These are phyloP conservation scores for Delichon dasypus DNA, from an alignment of 2,797 vertebrate species.

Conservation along the genomic window DNA sequence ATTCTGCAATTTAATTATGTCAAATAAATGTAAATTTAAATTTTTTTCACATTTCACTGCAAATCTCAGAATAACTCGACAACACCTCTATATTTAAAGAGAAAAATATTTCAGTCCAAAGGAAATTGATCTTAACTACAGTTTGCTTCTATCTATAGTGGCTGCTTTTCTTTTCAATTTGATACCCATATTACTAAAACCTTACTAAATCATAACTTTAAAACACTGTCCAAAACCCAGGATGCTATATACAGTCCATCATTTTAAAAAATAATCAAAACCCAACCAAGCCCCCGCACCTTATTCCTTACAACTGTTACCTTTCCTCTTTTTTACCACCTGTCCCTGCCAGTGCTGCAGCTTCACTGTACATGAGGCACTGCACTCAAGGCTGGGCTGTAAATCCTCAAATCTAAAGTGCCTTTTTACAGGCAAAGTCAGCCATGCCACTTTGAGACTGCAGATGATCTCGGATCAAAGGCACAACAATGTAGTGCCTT, in stretches of 20 bases:
- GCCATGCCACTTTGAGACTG: not conserved
- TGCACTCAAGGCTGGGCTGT: not conserved
- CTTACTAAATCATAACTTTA: not conserved
- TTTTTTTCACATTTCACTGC: not conserved
- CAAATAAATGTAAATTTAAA: not conserved
- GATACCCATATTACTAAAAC: not conserved
- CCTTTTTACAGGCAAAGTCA: not conserved
- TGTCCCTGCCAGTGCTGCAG: not conserved
- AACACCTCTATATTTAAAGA: not conserved
- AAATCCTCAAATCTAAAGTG: not conserved
- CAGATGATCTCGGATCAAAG: constrained; percentile 16
- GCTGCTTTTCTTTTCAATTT: not conserved
- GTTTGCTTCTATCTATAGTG: not conserved
- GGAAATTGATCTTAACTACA: not conserved
- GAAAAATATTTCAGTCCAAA: not conserved
- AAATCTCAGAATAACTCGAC: not conserved
- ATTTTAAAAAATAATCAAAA: not conserved
- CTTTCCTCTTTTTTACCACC: not conserved
- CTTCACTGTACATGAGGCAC: not conserved
- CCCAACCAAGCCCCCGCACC: not conserved
- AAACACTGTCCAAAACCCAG: not conserved
- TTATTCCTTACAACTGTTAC: not conserved
- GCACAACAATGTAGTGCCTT: not conserved
- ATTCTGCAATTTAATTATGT: not conserved
- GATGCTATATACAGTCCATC: not conserved